Evolutionary conservation across 2,888 invertebrate species (phyloP).

Genomic region (Hipparchia sbordonii): DNA sequence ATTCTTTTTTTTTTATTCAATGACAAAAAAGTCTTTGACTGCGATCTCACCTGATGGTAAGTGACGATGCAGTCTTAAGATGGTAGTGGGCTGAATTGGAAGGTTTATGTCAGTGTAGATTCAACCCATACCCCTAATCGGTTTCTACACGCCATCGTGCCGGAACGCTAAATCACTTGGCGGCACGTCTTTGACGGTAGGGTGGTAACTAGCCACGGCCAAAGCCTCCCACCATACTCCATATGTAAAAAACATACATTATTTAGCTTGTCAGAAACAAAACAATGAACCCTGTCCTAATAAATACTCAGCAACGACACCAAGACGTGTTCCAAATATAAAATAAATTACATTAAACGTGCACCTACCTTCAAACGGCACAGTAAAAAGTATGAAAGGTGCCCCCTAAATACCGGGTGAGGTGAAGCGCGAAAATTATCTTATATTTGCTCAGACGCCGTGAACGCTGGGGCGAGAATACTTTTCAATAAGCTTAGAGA

Average conservation of each 20-base stretch:
- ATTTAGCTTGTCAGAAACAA: neutral
- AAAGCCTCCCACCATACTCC: too few species aligned
- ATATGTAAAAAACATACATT: neutral
- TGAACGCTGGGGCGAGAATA: constrained; percentile 80
- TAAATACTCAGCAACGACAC: constrained; percentile 36
- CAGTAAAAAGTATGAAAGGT: constrained; percentile 81
- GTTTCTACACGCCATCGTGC: too few species aligned
- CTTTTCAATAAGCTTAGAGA: constrained; percentile 83
- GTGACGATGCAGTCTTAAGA: neutral
- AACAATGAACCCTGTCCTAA: constrained; percentile 27
- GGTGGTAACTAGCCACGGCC: too few species aligned
- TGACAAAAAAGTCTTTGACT: too few species aligned
- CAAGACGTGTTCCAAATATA: constrained; percentile 68
- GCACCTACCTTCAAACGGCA: constrained; percentile 70
- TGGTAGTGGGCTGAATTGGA: neutral
- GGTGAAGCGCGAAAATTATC: constrained; percentile 82
- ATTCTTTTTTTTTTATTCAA: neutral
- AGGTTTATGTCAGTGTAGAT: too few species aligned
- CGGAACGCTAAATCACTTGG: too few species aligned
- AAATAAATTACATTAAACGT: constrained; percentile 76
- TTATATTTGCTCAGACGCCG: constrained; percentile 82
- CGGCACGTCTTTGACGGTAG: too few species aligned
- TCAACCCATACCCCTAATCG: too few species aligned
- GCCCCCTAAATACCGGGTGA: constrained; percentile 81
- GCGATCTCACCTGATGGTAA: too few species aligned